These are phyloP conservation scores for Saccopteryx leptura DNA, from an alignment of 2,113 vertebrate genomes.

Conservation along the genomic window DNA sequence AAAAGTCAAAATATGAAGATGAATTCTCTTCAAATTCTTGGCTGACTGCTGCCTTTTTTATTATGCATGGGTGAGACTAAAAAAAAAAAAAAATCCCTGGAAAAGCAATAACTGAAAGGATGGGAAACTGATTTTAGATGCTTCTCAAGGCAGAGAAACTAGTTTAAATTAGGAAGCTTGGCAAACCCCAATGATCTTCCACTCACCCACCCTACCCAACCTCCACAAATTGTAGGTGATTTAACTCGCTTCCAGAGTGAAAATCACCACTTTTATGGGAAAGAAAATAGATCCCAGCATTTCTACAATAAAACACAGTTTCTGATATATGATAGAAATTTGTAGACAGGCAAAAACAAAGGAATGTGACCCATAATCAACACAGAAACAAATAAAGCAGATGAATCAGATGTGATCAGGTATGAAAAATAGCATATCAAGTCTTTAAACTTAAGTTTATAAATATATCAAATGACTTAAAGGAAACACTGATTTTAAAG, in stretches of 20 bases:
- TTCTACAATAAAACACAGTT: not conserved
- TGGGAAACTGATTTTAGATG: not conserved
- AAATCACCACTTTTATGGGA: not conserved
- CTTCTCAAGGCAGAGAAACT: not conserved
- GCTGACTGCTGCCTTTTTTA: not conserved
- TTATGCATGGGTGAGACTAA: not conserved
- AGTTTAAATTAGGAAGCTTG: not conserved
- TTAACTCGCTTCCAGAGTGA: slow-evolving; percentile 15
- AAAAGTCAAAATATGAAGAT: not conserved
- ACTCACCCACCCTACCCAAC: not conserved
- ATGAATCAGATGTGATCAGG: not conserved
- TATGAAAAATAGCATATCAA: slow-evolving; percentile 2
- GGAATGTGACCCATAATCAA: not conserved
- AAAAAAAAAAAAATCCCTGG: not conserved
- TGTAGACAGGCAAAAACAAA: not conserved
- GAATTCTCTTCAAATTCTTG: not conserved
- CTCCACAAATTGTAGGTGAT: not conserved
- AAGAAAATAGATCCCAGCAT: not conserved
- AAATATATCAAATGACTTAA: not conserved
- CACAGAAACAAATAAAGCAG: slow-evolving; percentile 3
- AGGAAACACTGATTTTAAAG: not conserved
- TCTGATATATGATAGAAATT: not conserved
- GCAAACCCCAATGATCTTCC: not conserved
- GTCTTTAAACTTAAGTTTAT: slow-evolving; percentile 6
- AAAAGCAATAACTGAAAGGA: not conserved